A percentile compares a stretch with the other conserved stretches of the same genome.
Conservation (phyloP, 2,113 vertebrate genomes). For the Sarotherodon lohbergeri region DNA sequence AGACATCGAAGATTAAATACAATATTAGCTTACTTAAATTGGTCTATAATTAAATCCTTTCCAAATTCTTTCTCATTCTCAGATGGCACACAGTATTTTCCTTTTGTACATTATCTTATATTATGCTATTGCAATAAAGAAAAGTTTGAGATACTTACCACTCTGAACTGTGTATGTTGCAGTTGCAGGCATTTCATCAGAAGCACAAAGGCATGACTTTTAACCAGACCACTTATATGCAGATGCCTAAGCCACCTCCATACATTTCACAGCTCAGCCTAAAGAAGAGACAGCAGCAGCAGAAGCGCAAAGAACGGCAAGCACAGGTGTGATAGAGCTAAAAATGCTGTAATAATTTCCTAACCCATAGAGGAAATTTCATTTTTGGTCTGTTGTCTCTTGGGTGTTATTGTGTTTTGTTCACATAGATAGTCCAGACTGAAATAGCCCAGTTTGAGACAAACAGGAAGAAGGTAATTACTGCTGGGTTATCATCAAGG, state of each 20-base stretch:
- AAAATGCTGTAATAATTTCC: background rate
- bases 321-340: slow-evolving; percentile 71
- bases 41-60: background rate
- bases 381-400: background rate
- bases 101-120: background rate
- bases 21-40: background rate
- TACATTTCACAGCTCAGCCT: slow-evolving; percentile 61
- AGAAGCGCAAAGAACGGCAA: slow-evolving; percentile 71
- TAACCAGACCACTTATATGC: slow-evolving; percentile 71
- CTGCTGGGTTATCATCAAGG: slow-evolving; percentile 36
- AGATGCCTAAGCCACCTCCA: slow-evolving; percentile 73
- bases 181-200: slow-evolving; percentile 65
- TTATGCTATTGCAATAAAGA: background rate
- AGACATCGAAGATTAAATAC: background rate
- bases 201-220: slow-evolving; percentile 74
- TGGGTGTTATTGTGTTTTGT: background rate
- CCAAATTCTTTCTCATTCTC: background rate
- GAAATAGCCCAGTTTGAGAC: slow-evolving; percentile 86
- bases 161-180: slow-evolving; percentile 11
- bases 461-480: slow-evolving; percentile 61
- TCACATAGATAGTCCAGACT: slow-evolving; percentile 73
- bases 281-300: slow-evolving; percentile 54
- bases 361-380: background rate
- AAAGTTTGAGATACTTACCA: background rate
- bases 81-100: background rate